Base-by-base conservation (phyloP, 2,888 invertebrate genomes). In the Cheilosia variabilis region DNA sequence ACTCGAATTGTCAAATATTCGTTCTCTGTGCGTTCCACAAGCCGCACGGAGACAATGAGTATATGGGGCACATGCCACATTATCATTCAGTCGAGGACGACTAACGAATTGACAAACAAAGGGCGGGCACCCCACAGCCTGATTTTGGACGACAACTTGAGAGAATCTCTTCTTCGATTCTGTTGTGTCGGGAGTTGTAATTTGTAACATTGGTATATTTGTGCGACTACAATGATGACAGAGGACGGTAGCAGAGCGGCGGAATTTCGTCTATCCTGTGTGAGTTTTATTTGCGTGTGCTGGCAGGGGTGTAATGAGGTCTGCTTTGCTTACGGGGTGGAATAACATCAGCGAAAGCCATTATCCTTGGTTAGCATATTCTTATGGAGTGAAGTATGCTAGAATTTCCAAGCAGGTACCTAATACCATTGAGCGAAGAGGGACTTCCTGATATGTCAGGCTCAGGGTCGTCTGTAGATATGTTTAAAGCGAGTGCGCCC, bases 1-100 rank as follows among this genome's bases (percentile, higher is more conserved):
- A 66, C 66, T 73, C 62, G 66, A 55, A 53, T 73, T 80, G 62
- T 62, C 79, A 60, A 73, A 80, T 50, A 53, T 50, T 69, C 77
- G 27, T 57, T 52, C 19, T 41, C 52, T 50, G 17, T 37, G 24
- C 47, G 63, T 17, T 17, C 37, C 15, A 37, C 55, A 41, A n/a
- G 4, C 57, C 19, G 55, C 24, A 24, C 6, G 34, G 68, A 69
- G 15, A 24, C 69, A 10, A 13, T 43, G 41, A 24, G 45, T 45
- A 47, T 22, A 24, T 50, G 24, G 43, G 27, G 27, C 17, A 34
- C 15, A 43, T 41, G 53, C 53, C 41, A 53, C n/a, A 31, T 50
- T 43, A 10, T 58, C 53, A 45, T 63, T 9, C 53, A 57, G 55
- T 6, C 19, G 62, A 47, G 69, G 62, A 68, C 52, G 45, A 53